Evolutionary conservation across 1,140 invertebrate genomes (phyloP), one percentile per base, ranked within the genome.

Genomic region (Plodia interpunctella): DNA sequence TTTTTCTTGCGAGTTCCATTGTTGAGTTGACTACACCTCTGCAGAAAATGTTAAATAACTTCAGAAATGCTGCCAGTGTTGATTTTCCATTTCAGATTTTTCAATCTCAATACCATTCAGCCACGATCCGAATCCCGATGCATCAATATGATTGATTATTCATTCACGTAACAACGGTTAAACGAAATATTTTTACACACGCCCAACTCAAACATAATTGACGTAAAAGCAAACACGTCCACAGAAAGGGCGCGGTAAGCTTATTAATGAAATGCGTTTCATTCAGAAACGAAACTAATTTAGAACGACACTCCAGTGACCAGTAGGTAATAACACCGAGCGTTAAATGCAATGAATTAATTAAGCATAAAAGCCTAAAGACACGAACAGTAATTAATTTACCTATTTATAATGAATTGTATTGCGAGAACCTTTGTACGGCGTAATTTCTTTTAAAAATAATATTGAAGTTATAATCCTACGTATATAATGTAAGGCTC

Each of bases 381-480:
- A 44, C 38, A 44, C 38, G 38, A 44, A 44, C 13, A 44, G 38
- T 44, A 44, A 44, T 44, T 44, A 44, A 15, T 44, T 44, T 44
- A 44, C 38, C 38, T 44, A 44, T 15, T n/a, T 44, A 44, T 15
- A 44, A 44, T 44, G 15, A 44, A 44, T 44, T 44, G 38, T 44
- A 44, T 44, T 5, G n/a, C 38, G 38, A 15, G 10, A 2, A 44
- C 38, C 38, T 15, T 44, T 44, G 13, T 44, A 10, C 30, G 11
- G 30, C 9, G 10, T 6, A 32, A 32, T 32, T 11, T 11, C 1
- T 10, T 32, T 32, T 6, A 32, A 32, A 6, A 6, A 11, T 32
- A 11, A 1, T 32, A 32, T 5, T 32, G 4, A 8, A 32, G 30
- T 32, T 9, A 10, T 32, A 32, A 3, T 8, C 9, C 30, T 32